Percentiles rank a stretch among this genome's conserved stretches.
Conservation (phyloP, 2,888 invertebrate species). For the Apotomis betuletana region DNA sequence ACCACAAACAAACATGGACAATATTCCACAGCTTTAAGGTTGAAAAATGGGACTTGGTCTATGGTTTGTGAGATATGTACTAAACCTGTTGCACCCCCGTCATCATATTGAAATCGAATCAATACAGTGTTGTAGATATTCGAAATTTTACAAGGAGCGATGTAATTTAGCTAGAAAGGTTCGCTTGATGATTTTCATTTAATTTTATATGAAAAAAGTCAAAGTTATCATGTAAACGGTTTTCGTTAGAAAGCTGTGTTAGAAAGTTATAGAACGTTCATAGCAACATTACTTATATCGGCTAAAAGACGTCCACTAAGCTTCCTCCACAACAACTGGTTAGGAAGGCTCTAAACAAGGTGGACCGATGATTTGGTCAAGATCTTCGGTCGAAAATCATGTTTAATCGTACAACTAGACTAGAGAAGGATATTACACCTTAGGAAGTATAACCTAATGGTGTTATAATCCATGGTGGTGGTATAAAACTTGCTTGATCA, state of each 20-base stretch:
- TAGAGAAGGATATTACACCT: too few relatives aligned
- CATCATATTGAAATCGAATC: conserved; percentile 51
- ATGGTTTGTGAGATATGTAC: conserved; percentile 14
- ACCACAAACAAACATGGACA: conserved; percentile 56
- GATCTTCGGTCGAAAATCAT: too few relatives aligned
- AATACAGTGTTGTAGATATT: conserved; percentile 45
- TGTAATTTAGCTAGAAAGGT: background rate
- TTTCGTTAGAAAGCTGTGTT: background rate
- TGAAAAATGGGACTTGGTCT: conserved; percentile 13
- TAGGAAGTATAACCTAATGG: too few relatives aligned
- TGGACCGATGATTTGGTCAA: too few relatives aligned
- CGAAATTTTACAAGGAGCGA: conserved; percentile 3
- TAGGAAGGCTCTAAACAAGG: too few relatives aligned
- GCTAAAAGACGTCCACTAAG: too few relatives aligned
- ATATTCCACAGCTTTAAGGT: conserved; percentile 52
- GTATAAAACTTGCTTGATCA: too few relatives aligned
- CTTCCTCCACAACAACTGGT: too few relatives aligned
- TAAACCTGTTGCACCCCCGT: conserved; percentile 45
- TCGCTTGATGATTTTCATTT: background rate
- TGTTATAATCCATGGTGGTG: too few relatives aligned
- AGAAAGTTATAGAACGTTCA: background rate
- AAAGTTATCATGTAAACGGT: background rate
- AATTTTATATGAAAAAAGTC: background rate
- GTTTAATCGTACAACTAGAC: too few relatives aligned
- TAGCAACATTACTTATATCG: too few relatives aligned